A percentile compares a stretch with the other conserved stretches of the same genome.
Evolutionary conservation across 1,140 invertebrate species (phyloP).

Genomic region (Campoletis sonorensis): DNA sequence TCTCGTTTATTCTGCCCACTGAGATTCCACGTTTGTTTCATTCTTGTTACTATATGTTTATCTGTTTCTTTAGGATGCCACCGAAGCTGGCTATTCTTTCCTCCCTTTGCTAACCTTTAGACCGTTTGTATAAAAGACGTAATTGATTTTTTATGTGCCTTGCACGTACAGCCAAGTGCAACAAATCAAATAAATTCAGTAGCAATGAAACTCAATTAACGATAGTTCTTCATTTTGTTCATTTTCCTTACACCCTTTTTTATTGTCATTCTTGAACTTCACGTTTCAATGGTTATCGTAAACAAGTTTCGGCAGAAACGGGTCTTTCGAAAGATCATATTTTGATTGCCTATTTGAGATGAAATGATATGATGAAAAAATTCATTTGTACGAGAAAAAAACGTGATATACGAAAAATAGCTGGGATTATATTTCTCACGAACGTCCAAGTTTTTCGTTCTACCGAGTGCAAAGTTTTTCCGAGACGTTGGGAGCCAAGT

Average conservation of each 20-base stretch:
- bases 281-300: too few relatives aligned
- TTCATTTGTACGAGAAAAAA: not conserved
- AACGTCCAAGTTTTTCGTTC: not conserved
- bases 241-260: too few relatives aligned
- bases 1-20: conserved; percentile 6
- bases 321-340: too few relatives aligned
- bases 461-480: not conserved
- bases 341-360: too few relatives aligned
- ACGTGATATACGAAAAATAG: not conserved
- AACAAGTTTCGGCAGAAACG: too few relatives aligned
- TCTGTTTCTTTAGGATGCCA: not conserved
- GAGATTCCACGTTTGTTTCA: not conserved
- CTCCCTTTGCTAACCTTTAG: not conserved
- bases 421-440: not conserved
- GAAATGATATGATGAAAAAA: not conserved
- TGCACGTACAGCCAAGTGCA: too few relatives aligned
- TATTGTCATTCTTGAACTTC: too few relatives aligned
- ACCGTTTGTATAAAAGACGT: not conserved
- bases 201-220: too few relatives aligned
- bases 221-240: too few relatives aligned
- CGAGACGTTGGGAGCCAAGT: not conserved
- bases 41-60: not conserved
- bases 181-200: too few relatives aligned
- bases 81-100: not conserved
- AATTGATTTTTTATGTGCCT: not conserved